Conservation (phyloP, 2,888 invertebrate genomes). For the Stictocephala bisonia region DNA sequence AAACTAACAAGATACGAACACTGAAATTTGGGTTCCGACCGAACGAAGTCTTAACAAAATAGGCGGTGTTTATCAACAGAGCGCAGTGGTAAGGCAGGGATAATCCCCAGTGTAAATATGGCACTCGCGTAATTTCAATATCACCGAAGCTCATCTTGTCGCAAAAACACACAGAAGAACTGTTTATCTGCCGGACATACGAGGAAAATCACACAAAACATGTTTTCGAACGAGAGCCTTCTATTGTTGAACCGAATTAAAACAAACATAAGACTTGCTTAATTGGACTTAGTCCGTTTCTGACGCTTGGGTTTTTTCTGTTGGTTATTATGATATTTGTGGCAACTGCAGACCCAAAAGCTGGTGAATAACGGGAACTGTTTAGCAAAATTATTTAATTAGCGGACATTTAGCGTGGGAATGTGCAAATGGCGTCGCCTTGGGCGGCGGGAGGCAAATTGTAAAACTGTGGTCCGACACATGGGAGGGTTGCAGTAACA, state of each 20-base stretch:
- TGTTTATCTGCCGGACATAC: slow-evolving; percentile 6
- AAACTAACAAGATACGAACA: too few species aligned
- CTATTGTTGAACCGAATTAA: slow-evolving; percentile 6
- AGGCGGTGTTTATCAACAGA: slow-evolving; percentile 17
- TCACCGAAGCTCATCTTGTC: too few species aligned
- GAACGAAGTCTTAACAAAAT: slow-evolving; percentile 2
- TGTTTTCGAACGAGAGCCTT: background rate
- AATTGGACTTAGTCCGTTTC: background rate
- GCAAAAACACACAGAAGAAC: too few species aligned
- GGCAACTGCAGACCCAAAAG: background rate
- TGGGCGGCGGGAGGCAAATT: too few species aligned
- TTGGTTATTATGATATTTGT: slow-evolving; percentile 9
- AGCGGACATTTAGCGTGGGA: slow-evolving; percentile 15
- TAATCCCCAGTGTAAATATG: slow-evolving; percentile 1
- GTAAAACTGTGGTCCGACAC: too few species aligned
- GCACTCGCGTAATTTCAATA: too few species aligned
- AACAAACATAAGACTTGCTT: slow-evolving; percentile 13
- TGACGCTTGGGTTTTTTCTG: slow-evolving; percentile 4
- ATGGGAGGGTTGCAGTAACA: too few species aligned
- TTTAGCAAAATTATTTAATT: slow-evolving; percentile 32
- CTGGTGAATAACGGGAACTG: slow-evolving; percentile 33
- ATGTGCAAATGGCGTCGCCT: background rate
- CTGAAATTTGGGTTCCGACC: too few species aligned
- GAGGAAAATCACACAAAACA: background rate
- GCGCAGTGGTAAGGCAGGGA: slow-evolving; percentile 16